Conservation (phyloP, 2,888 invertebrate species). For the Leucozona laternaria region DNA sequence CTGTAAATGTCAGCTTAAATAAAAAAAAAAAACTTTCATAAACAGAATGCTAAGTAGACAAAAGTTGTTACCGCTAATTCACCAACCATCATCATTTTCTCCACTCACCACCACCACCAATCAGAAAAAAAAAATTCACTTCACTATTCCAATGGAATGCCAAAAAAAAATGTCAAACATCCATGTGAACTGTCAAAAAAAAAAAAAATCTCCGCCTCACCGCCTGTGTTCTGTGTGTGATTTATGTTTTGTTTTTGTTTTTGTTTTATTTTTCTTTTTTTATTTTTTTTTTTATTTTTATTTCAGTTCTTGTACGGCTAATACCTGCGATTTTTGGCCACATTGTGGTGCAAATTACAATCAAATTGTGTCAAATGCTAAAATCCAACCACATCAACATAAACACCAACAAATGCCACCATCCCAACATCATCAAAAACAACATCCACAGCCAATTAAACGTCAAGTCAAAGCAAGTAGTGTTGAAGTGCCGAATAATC, state of each 20-base stretch:
- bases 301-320: slow-evolving; percentile 83
- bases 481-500: slow-evolving; percentile 53
- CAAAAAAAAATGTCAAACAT: slow-evolving; percentile 52
- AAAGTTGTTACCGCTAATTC: slow-evolving; percentile 68
- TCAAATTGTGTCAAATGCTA: slow-evolving; percentile 70
- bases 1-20: slow-evolving; percentile 58
- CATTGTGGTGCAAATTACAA: slow-evolving; percentile 79
- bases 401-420: slow-evolving; percentile 54
- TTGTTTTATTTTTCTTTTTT: slow-evolving; percentile 61
- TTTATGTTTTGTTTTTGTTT: slow-evolving; percentile 61
- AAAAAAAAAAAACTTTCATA: slow-evolving; percentile 37
- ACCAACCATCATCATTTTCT: slow-evolving; percentile 72
- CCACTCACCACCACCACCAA: slow-evolving; percentile 67
- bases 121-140: slow-evolving; percentile 50
- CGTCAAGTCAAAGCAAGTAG: slow-evolving; percentile 45
- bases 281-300: slow-evolving; percentile 76
- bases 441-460: slow-evolving; percentile 46
- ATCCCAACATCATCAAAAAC: slow-evolving; percentile 45
- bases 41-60: slow-evolving; percentile 55
- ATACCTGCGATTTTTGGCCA: slow-evolving; percentile 87
- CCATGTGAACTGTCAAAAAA: slow-evolving; percentile 49
- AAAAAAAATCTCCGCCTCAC: slow-evolving; percentile 24
- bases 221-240: slow-evolving; percentile 56
- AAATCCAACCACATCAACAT: slow-evolving; percentile 54
- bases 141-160: slow-evolving; percentile 65